Evolutionary conservation across 2,888 invertebrate genomes (phyloP), one percentile per base, ranked within the genome.

Genomic region (Ganaspis brasiliensis): DNA sequence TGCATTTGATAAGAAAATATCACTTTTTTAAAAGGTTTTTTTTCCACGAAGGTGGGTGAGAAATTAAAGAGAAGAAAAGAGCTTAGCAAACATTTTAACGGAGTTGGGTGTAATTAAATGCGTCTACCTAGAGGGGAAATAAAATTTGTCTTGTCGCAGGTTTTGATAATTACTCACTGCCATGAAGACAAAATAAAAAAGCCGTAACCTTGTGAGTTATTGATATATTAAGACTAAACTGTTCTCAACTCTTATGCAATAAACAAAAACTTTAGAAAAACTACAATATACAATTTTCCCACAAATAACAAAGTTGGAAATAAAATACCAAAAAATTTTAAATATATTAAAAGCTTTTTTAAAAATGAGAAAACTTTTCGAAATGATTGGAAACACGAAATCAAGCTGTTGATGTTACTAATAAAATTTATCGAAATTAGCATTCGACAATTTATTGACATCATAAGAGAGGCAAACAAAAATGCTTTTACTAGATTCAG

Each of bases 131-230:
- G 55, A 21, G 49, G 55, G 35, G 31, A 52, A 55, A 26, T 72
- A 35, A 72, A 56, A 72, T 72, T 72, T 55, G 55, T 72, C 55
- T 72, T 16, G 52, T 67, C 67, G 16, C 67, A 67, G 67, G 45
- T 45, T 21, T n/a, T 8, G 8, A 24, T 45, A 67, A 67, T 67
- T 45, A 67, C 45, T 67, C 67, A 67, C 45, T 24, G 67, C 24
- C 40, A 24, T 4, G 24, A n/a, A n/a, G 9, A 45, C 21, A 45
- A 24, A 24, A 8, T 21, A 45, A 26, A 61, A 35, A 10, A 19
- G 14, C 19, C 19, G 4, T 35, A 61, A 61, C 12, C n/a, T 9
- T 2, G 21, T 24, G 40, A 24, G 21, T 67, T 26, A 67, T 67
- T 10, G 45, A 45, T n/a, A 4, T 26, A 67, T 45, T 67, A 10